Conservation (phyloP, 2,797 vertebrate genomes). For the Cossypha heuglini region DNA sequence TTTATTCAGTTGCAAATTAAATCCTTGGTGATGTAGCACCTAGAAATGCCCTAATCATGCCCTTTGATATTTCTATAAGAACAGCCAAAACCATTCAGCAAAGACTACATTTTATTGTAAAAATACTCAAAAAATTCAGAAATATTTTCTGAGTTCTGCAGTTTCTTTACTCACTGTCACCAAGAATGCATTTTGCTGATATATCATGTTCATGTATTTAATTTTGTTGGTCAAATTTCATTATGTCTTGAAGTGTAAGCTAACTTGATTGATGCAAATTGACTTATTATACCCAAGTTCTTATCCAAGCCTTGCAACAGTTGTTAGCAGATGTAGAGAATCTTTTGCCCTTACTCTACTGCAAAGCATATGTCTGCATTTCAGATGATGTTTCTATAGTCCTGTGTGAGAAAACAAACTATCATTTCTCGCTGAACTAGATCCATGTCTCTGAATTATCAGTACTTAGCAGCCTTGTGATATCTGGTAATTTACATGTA, state of each 20-base stretch:
- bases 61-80: neutral
- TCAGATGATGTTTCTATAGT: neutral
- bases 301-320: neutral
- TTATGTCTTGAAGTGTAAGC: conserved; percentile 34
- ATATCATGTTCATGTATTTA: conserved; percentile 12
- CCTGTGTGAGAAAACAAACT: neutral
- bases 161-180: neutral
- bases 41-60: neutral
- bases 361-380: neutral
- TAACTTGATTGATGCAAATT: conserved; percentile 37
- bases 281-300: neutral
- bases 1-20: neutral
- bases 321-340: neutral
- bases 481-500: neutral
- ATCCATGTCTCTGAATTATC: neutral
- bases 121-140: neutral
- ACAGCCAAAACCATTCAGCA: neutral
- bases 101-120: neutral
- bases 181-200: neutral
- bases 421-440: neutral
- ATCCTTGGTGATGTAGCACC: neutral
- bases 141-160: neutral
- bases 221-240: conserved; percentile 29
- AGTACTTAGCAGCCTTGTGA: neutral
- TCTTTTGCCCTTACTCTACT: neutral